Evolutionary conservation across 2,888 invertebrate species (phyloP), one percentile per base, ranked within the genome.

Genomic region (Chrysolina oricalcia): DNA sequence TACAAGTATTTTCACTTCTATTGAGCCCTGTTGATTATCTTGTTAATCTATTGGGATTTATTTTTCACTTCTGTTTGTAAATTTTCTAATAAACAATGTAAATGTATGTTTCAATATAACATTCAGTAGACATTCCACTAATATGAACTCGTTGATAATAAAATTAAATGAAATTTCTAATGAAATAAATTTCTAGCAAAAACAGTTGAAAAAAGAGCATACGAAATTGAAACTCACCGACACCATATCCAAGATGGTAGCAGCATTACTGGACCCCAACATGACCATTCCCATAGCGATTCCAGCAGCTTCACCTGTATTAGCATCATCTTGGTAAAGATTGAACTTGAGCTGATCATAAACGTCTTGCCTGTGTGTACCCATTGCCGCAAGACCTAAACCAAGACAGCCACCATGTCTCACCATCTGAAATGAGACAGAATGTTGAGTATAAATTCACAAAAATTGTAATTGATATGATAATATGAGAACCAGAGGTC

Each of bases 261-360:
- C 93, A 0, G 95, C 93, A 85, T 96, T 93, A 86, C 98, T 96
- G 0, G 98, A 98, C 1, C 99, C 99, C 82, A 99, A 90, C 99
- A 99, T 99, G 0, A 99, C 98, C 93, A 99, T 95, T 64, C 99
- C 99, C 98, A 99, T 99, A 0, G 98, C 98, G 81, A 99, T 96
- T 77, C 98, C 99, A 40, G 99, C 99, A 8, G 99, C 98, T 90
- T 99, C 99, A 40, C 99, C 99, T 27, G 98, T 98, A 0, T 99
- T 97, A 0, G 99, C 99, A 89, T 99, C 99, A 89, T 99, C 99
- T 90, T 98, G 98, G 86, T 98, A 98, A 75, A 99, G 91, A 89
- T 98, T 98, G 87, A 97, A 97, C 87, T 98, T 98, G 11, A 99
- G 91, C 87, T 98, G 97, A 86, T 98, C 98, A 87, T 99, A 99